Base-by-base conservation (phyloP, 2,113 vertebrate genomes). In the Seriola rivoliana region DNA sequence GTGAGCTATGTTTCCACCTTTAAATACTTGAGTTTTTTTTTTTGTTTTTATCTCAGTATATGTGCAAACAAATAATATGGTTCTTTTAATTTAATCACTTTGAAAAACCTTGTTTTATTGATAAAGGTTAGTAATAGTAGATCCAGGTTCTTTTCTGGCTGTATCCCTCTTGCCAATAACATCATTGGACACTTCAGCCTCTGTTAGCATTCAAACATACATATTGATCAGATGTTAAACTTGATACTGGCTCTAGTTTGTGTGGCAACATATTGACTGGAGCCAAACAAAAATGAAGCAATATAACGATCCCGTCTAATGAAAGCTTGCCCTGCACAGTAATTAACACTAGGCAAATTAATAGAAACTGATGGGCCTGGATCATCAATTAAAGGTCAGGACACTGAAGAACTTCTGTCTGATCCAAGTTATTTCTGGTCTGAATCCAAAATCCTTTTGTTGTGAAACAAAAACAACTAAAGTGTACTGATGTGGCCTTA, bases 271-370 rank as follows among this genome's bases (percentile, higher is more conserved):
- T 73, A 91, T 89, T 78, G 87, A 92, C 63, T 46, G 21, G 29
- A 75, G 68, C 42, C 64, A 81, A 88, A 88, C 81, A 86, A 86
- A 85, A 78, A 75, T 82, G 32, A 84, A 80, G 85, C 81, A 71
- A 86, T 74, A 60, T 85, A 91, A 86, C 52, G 78, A 91, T 78
- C 32, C 25, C 4, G 68, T 50, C 71, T 85, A 82, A 89, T 84
- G 76, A 84, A 83, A 76, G 69, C 69, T n/a, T 48, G 68, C 73
- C 65, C 69, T 58, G 78, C 70, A 67, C 62, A 70, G 82, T 85
- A 86, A 93, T 91, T 89, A 89, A 85, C 71, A 84, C 52, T 21
- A 38, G 69, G 10, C 66, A 82, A 82, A 93, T 92, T 8, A 85
- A 89, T 73, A 74, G 69, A 73, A 88, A 83, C 2, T 29, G 80